Base-by-base conservation (phyloP, 30 jellyfish, hydroid and myxozoan genomes). In the Aurelia sp. region DNA sequence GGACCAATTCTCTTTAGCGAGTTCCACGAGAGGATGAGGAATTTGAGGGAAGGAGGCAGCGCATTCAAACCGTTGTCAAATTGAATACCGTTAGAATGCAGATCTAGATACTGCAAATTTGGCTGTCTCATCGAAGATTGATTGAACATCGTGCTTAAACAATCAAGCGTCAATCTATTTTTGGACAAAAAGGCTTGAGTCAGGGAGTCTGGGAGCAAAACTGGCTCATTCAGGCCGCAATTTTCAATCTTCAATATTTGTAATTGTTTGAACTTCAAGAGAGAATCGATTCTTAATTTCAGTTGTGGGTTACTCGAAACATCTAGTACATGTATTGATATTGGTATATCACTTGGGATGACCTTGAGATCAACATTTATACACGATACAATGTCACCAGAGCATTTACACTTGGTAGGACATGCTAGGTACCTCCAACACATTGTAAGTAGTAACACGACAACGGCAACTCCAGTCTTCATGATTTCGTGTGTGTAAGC, bases 271-370 rank as follows among this genome's bases (percentile, higher is more conserved):
- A 81, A 81, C 10, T 38, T 22, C 91, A 81, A 8, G 4, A 81
- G 65, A 13, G 22, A 67, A 38, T 67, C 67, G 60, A 22, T 22
- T 8, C 27, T 11, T 4, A 81, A 12, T 15, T 38, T 65, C 31
- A 67, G 62, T 13, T 66, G 41, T 13, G 69, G 68, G 41, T 81
- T 81, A 8, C 50, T 27, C 4, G 91, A 81, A 3, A 81, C 35
- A 67, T 81, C 82, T 57, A 81, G 69, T 41, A 1, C 11, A 8
- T 11, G 13, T 30, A 30, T 74, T 0, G 55, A 13, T 16, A 10
- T 4, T 16, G 91, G 83, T 10, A 65, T 81, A 70, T 67, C 77
- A 20, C 19, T 64, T 2, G 91, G 91, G 18, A 81, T 24, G 41
- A 51, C 67, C n/a, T 27, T 67, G 38, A 81, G 50, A 13, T 85